Base-by-base conservation (phyloP, 2,888 invertebrate species). In the Penaeus monodon region DNA sequence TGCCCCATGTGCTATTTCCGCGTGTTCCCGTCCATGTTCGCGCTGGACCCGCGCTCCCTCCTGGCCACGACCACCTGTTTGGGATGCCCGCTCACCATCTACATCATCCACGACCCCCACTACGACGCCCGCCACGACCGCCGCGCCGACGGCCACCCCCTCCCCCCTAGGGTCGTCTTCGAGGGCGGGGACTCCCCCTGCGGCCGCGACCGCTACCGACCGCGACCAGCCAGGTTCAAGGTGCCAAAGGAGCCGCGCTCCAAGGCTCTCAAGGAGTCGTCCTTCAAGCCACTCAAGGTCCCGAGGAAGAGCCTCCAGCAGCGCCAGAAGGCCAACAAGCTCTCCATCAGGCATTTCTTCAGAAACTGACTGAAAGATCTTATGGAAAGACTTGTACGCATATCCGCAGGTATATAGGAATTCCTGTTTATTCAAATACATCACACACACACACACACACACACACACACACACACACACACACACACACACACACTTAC, bases 1-100 rank as follows among this genome's bases (percentile, higher is more conserved):
- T 81, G 81, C n/a, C 81, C 81, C 2, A 81, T 81, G 81, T 81
- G 81, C 70, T 81, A 81, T 10, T 33, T 29, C 17, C 68, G 81
- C 49, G 70, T 81, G 44, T 57, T 81, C 17, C 57, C 70, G 4
- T n/a, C 66, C 24, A 81, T 70, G 81, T 81, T 70, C 57, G 44
- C 81, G 49, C 17, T 81, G 70, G 57, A 81, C 29, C 81, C 70
- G 6, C 24, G n/a, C 81, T 49, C 81, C 4, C 24, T 57, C 4
- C 70, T 81, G 27, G 81, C 81, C 6, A 81, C n/a, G 2, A 68
- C 81, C 24, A 44, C 27, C 6, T 81, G 81, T 20, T 27, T 81
- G n/a, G 81, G 81, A 12, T 81, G 81, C 22, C 81, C 81, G 17
- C 70, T 81, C 2, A 70, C 70, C 29, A 81, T 81, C n/a, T 81